Evolutionary conservation across 2,888 invertebrate genomes (phyloP), one percentile per base, ranked within the genome.

Genomic region (Pseudococcus jackbeardsleyi): DNA sequence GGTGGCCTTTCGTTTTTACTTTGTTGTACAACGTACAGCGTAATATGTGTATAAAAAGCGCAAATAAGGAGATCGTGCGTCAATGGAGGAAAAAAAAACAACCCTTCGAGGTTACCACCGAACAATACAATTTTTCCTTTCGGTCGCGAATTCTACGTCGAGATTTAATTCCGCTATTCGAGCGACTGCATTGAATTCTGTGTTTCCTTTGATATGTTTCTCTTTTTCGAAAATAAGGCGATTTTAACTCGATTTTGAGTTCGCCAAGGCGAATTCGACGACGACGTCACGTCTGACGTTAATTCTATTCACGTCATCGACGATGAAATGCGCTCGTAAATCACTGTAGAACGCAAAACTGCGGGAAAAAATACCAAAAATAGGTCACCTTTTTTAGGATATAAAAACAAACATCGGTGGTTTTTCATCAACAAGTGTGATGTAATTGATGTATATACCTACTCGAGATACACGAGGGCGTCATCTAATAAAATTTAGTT

Each of bases 151-250:
- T 59, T 19, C 59, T 54, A 9, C n/a, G 59, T 59, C 19, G 59
- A 59, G 59, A 59, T 59, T 59, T 59, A 59, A 59, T 59, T 59
- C 59, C 59, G 59, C 59, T 59, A 59, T 59, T 59, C 59, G 59
- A 59, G 59, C 19, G 59, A 59, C 59, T 59, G 59, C n/a, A 19
- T 59, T 19, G 59, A 59, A 59, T 59, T 4, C 8, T 59, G 59
- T 19, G 19, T 59, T 59, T 59, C 9, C 59, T 59, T 59, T 59
- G 59, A 59, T 59, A 19, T 59, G 19, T 59, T 59, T 33, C 26
- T 33, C 26, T 9, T 59, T 59, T 59, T 50, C 1, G 50, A n/a
- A 59, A 59, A 59, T 19, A 19, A 59, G 59, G 59, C 59, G 7
- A 19, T 59, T 59, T 19, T 59, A 59, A 59, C 59, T 19, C 59